Percentiles rank a stretch among this genome's conserved stretches.
phyloP scores from a whole-genome alignment of 2,113 vertebrate genomes.

The Phalacrocorax aristotelis region DNA sequence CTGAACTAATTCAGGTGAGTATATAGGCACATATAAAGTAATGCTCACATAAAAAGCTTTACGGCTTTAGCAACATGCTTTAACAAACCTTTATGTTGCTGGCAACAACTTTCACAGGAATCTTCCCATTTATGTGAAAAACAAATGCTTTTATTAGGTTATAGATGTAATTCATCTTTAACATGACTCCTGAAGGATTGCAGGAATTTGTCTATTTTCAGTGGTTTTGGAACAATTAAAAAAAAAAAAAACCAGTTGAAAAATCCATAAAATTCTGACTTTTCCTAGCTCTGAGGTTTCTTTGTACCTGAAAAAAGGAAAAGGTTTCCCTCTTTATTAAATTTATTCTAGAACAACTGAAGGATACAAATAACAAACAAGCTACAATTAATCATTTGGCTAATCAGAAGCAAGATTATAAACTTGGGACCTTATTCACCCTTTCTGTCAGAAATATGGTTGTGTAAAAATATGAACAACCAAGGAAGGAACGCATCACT shows the following conservation, averaged over 20 bases:
- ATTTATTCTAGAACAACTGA: not conserved
- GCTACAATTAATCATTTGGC: not conserved
- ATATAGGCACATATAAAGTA: not conserved
- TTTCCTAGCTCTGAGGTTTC: not conserved
- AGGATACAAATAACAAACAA: not conserved
- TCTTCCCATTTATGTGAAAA: not conserved
- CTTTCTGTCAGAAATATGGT: not conserved
- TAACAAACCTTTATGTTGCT: not conserved
- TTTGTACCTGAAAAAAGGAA: not conserved
- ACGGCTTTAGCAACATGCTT: not conserved
- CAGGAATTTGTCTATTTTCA: not conserved
- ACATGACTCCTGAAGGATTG: not conserved
- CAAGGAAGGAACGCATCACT: fast-evolving
- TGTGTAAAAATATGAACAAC: not conserved
- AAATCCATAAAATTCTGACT: not conserved
- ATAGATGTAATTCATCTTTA: not conserved
- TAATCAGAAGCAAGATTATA: not conserved
- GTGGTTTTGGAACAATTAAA: not conserved
- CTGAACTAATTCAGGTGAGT: not conserved
- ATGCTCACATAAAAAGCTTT: not conserved
- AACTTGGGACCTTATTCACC: not conserved
- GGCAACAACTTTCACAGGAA: not conserved
- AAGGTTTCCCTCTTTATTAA: not conserved
- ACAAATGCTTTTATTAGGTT: not conserved
- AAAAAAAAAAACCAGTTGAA: not conserved